Base-by-base conservation (phyloP, 2,113 vertebrate species). In the Heterotis niloticus region DNA sequence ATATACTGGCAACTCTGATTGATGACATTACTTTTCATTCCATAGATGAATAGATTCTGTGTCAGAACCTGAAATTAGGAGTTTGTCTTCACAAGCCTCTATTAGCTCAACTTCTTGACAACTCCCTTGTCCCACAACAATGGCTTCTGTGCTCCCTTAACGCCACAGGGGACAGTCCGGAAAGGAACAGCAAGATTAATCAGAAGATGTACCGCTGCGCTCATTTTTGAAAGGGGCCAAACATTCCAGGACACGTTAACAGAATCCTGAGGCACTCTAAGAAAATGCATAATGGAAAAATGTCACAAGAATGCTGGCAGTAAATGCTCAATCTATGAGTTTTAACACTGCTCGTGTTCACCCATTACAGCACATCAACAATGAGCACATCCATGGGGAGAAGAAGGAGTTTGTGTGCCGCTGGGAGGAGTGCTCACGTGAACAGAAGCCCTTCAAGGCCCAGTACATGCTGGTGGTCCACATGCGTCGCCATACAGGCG, bases 321-420 rank as follows among this genome's bases (percentile, higher is more conserved):
- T n/a, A n/a, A n/a, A n/a, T n/a, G 34, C 34, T 44, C 34, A 7
- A 7, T 44, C 34, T 44, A 7, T 44, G 34, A 4, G 34, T 44
- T 44, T 44, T 44, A 44, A 44, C 34, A 44, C 34, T 44, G 34
- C 34, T 44, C 3, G 34, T 44, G 7, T 44, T 44, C 29, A 77
- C 51, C 13, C 3, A 52, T 65, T 81, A 26, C 82, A 98, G 97
- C 96, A 99, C 84, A 98, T 98, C 86, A 99, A 98, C 88, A 99
- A 98, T 0, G 96, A 99, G 88, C 97, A 98, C 65, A 98, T 98
- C 85, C 96, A 98, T 0, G 96, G 96, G 3, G 96, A 98, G 88
- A 99, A 98, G 91, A 99, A 98, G 81, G 97, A 98, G 86, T 94
- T 94, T 5, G 93, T 94, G 5, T 94, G 93, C 84, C 92, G 92